Percentiles rank a stretch among this genome's conserved stretches.
Evolutionary conservation across 2,888 invertebrate genomes (phyloP).

Genomic region (Anoncus sp.): DNA sequence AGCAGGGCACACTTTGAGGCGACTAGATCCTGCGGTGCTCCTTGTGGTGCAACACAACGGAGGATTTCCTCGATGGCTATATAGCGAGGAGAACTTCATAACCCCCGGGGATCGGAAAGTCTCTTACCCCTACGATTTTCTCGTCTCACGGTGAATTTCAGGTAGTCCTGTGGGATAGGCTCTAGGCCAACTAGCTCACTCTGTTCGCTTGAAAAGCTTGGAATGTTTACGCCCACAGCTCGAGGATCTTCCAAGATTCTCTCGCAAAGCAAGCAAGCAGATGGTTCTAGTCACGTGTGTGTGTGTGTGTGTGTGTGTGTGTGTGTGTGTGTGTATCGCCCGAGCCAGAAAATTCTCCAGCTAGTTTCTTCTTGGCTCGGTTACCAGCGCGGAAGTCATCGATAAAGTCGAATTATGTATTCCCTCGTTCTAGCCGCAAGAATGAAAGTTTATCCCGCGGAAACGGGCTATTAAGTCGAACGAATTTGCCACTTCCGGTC

Average conservation of each 20-base stretch:
- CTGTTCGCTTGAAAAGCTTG: conserved; percentile 18
- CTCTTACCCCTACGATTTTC: conserved; percentile 13
- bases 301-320: no score
- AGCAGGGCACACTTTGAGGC: no score
- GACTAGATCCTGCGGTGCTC: no score
- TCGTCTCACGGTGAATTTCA: conserved; percentile 42
- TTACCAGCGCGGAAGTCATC: conserved; percentile 67
- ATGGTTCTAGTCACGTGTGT: no score
- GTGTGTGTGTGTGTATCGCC: conserved; percentile 1
- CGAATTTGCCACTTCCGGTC: conserved; percentile 62
- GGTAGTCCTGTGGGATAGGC: conserved; percentile 41
- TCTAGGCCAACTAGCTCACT: conserved; percentile 1
- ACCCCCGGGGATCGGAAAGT: conserved; percentile 31
- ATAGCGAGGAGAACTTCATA: conserved; percentile 39
- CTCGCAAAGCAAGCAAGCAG: not conserved
- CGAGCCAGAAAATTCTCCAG: conserved; percentile 62
- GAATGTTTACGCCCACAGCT: conserved; percentile 50
- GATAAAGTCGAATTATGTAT: conserved; percentile 61
- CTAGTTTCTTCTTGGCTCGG: conserved; percentile 69
- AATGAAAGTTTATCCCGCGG: conserved; percentile 48
- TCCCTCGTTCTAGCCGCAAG: conserved; percentile 26
- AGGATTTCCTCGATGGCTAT: conserved; percentile 17
- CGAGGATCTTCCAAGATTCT: conserved; percentile 65
- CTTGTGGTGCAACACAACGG: conserved; percentile 41
- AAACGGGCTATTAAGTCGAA: conserved; percentile 69